Percentiles rank a stretch among this genome's conserved stretches.
phyloP scores from a whole-genome alignment of 2,113 vertebrate species.

The Pheucticus melanocephalus region DNA sequence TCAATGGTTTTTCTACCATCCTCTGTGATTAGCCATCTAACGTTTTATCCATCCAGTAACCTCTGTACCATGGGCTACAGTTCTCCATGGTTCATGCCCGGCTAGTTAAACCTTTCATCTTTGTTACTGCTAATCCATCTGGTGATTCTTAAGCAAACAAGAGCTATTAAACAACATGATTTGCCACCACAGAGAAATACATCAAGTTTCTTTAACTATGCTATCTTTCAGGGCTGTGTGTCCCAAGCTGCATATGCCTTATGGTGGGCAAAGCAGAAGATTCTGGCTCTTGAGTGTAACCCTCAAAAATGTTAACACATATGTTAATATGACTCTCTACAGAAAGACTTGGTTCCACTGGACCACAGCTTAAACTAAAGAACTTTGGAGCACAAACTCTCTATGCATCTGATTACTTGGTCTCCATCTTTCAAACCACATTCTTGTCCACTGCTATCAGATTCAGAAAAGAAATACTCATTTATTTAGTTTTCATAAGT shows the following conservation, averaged over 20 bases:
- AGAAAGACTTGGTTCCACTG: neutral
- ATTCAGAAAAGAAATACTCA: neutral
- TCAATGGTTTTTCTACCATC: neutral
- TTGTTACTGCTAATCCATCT: neutral
- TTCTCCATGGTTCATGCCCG: neutral
- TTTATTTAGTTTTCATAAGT: neutral
- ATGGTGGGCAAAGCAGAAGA: neutral
- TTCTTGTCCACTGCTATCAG: neutral
- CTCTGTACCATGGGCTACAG: rapidly evolving
- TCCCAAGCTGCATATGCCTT: neutral
- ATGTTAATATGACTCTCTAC: neutral
- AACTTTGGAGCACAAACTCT: neutral
- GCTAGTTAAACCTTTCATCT: neutral
- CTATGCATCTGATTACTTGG: neutral
- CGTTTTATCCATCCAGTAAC: neutral
- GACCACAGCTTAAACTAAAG: neutral
- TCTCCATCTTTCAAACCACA: neutral
- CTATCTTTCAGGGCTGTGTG: neutral
- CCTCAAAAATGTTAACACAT: neutral
- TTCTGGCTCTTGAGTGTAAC: neutral
- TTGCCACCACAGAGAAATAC: neutral
- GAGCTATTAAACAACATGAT: neutral
- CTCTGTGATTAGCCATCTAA: neutral
- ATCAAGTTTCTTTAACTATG: neutral
- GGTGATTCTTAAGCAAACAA: neutral